Conservation (phyloP, 2,113 vertebrate species). For the Bambusicola thoracicus region DNA sequence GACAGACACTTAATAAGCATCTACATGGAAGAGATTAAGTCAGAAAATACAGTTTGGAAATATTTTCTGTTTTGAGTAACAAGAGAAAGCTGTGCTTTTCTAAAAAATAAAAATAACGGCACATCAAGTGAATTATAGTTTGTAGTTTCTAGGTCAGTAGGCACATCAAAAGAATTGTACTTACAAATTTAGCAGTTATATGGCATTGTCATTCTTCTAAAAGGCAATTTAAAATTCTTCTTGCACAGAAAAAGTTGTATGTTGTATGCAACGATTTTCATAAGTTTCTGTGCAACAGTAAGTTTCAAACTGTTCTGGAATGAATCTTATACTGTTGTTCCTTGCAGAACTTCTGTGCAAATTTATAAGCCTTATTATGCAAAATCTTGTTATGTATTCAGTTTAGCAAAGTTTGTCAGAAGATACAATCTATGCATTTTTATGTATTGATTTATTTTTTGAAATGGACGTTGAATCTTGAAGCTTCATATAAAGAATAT, state of each 20-base stretch:
- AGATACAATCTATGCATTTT: background rate
- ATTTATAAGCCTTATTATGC: background rate
- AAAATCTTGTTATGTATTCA: background rate
- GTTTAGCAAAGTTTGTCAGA: background rate
- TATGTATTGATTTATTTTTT: background rate
- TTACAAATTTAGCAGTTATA: background rate
- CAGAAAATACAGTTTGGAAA: background rate
- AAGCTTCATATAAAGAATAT: background rate
- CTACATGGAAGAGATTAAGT: background rate
- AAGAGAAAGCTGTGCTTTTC: background rate
- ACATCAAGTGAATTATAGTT: background rate
- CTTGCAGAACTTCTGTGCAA: background rate
- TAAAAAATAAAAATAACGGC: background rate
- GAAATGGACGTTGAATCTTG: accelerated
- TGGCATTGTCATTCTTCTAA: background rate
- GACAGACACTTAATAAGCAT: background rate
- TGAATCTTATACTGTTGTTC: background rate
- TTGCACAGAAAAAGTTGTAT: background rate
- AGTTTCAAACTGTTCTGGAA: background rate
- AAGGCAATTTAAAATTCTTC: background rate
- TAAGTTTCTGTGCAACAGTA: background rate
- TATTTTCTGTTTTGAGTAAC: background rate
- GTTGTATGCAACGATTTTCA: background rate
- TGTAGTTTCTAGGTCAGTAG: background rate
- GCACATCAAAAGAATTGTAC: background rate